phyloP scores from a whole-genome alignment of 2,888 invertebrate species.

The Drosophila melanocephala region DNA sequence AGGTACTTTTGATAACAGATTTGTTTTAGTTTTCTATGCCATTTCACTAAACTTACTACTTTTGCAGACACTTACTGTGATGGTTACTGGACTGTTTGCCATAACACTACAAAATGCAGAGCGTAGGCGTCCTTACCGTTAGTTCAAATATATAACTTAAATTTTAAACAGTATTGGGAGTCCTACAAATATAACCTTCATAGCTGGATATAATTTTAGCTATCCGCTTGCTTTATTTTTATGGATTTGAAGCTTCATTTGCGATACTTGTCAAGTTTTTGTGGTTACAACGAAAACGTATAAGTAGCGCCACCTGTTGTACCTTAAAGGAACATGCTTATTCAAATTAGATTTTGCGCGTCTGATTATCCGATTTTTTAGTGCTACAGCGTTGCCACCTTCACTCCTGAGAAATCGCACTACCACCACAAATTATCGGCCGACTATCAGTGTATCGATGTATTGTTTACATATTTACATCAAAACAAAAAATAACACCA shows the following conservation, averaged over 20 bases:
- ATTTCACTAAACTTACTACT: not conserved
- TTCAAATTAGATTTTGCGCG: not conserved
- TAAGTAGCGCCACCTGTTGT: conserved; percentile 24
- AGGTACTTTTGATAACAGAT: conserved; percentile 53
- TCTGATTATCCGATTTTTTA: not conserved
- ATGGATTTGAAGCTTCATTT: not conserved
- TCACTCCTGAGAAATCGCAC: not conserved
- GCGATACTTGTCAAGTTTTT: not conserved
- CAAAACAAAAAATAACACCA: conserved; percentile 11
- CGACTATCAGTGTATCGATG: conserved; percentile 18
- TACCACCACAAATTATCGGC: conserved; percentile 32
- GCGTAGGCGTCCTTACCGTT: conserved; percentile 71
- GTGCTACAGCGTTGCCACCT: conserved; percentile 33
- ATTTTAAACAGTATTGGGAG: conserved; percentile 49
- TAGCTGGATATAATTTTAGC: not conserved
- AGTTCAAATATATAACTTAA: not conserved
- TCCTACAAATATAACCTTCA: conserved; percentile 25
- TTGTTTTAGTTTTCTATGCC: no score
- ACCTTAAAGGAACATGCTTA: not conserved
- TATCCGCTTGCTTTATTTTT: not conserved
- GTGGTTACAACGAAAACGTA: not conserved
- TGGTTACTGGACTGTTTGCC: conserved; percentile 73
- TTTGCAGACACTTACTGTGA: conserved; percentile 65
- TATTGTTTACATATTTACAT: conserved; percentile 38
- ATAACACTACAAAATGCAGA: conserved; percentile 75